These are phyloP conservation scores for Orthosia incerta DNA, from an alignment of 2,888 invertebrate genomes.

Conservation along the genomic window DNA sequence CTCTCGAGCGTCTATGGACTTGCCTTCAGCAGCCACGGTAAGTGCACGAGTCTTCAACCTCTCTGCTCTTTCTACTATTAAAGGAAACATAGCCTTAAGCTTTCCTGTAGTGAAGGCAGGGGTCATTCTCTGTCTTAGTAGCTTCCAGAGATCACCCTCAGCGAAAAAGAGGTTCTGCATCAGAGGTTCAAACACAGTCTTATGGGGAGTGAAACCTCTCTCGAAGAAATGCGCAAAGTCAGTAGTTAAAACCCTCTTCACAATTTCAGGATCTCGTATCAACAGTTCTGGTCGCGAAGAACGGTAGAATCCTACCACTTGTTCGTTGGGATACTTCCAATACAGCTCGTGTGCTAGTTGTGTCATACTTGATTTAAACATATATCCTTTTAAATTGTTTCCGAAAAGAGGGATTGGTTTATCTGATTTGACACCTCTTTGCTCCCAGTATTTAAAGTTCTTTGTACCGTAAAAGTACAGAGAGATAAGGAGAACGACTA, in stretches of 20 bases:
- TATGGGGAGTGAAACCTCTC: conserved; percentile 65
- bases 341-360: conserved; percentile 61
- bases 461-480: conserved; percentile 56
- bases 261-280: conserved; percentile 73
- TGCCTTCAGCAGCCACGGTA: conserved; percentile 51
- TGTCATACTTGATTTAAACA: conserved; percentile 43
- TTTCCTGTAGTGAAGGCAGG: conserved; percentile 75
- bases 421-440: conserved; percentile 58
- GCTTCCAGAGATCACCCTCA: conserved; percentile 76
- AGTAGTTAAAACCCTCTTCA: conserved; percentile 67
- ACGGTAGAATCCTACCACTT: conserved; percentile 73
- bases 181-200: conserved; percentile 67
- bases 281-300: conserved; percentile 70
- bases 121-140: conserved; percentile 74
- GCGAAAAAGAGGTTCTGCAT: conserved; percentile 72
- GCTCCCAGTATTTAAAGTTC: conserved; percentile 64
- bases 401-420: conserved; percentile 52
- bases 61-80: conserved; percentile 73
- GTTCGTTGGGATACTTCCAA: conserved; percentile 70
- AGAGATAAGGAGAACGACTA: conserved; percentile 28
- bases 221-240: conserved; percentile 59
- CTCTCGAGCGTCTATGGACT: conserved; percentile 69
- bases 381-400: conserved; percentile 31
- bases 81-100: conserved; percentile 76
- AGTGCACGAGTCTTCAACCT: conserved; percentile 65